These are phyloP conservation scores for Balearica regulorum DNA, from an alignment of 2,797 vertebrate genomes.

Conservation along the genomic window DNA sequence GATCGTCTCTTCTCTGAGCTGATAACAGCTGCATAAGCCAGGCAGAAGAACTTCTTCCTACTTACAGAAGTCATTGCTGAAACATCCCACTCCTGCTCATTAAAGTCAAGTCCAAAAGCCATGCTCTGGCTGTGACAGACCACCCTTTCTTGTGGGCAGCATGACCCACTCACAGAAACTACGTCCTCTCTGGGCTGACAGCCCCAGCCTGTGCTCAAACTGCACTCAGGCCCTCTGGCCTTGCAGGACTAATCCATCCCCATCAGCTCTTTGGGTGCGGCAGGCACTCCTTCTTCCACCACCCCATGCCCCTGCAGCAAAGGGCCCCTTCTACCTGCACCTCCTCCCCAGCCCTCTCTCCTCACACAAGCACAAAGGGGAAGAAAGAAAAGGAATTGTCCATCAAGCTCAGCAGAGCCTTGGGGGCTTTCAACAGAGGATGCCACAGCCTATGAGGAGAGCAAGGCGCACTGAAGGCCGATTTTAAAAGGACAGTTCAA, in stretches of 20 bases:
- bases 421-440: constrained; percentile 50
- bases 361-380: constrained; percentile 13
- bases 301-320: neutral
- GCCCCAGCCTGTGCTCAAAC: neutral
- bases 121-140: neutral
- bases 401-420: constrained; percentile 60
- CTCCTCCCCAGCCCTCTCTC: neutral
- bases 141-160: neutral
- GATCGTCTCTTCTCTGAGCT: neutral
- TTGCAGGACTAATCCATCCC: neutral
- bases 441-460: constrained; percentile 32
- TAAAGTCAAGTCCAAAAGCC: neutral
- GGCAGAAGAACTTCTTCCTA: neutral
- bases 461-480: neutral
- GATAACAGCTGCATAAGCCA: neutral
- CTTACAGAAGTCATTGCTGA: neutral
- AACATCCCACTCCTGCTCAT: neutral
- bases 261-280: neutral
- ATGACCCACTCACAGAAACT: neutral
- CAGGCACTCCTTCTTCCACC: neutral
- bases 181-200: neutral
- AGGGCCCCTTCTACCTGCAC: neutral
- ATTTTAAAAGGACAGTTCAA: constrained; percentile 37
- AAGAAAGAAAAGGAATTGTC: constrained; percentile 64
- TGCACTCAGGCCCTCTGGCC: neutral